Evolutionary conservation across 2,797 vertebrate species (phyloP).

Genomic region (Poeciliopsis paucimaculata): DNA sequence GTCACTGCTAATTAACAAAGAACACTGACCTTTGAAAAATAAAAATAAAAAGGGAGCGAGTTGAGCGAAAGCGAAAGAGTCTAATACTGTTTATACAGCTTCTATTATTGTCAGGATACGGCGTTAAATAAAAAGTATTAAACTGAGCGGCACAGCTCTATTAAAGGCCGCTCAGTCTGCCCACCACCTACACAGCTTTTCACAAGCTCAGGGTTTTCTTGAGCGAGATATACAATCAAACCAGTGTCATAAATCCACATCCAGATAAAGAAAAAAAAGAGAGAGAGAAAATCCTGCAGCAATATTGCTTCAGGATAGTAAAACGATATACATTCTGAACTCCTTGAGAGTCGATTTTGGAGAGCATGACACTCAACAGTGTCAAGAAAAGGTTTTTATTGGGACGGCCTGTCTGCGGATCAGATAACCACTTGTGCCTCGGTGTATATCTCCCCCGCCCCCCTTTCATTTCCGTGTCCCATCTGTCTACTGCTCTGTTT

Average conservation of each 20-base stretch:
- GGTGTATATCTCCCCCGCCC: background rate
- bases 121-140: conserved; percentile 39
- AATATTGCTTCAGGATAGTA: conserved; percentile 13
- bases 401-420: conserved; percentile 13
- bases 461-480: conserved; percentile 17
- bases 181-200: conserved; percentile 30
- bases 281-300: conserved; percentile 15
- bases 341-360: conserved; percentile 27
- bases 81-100: conserved; percentile 36
- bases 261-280: background rate
- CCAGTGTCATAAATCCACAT: conserved; percentile 52
- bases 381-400: conserved; percentile 41
- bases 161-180: conserved; percentile 24
- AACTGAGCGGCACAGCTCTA: conserved; percentile 31
- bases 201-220: conserved; percentile 45
- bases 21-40: conserved; percentile 62
- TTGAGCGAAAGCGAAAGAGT: conserved; percentile 34
- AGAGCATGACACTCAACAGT: conserved; percentile 30
- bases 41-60: conserved; percentile 18
- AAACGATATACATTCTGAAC: conserved; percentile 6
- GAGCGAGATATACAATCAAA: conserved; percentile 51
- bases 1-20: conserved; percentile 61
- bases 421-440: conserved; percentile 21
- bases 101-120: conserved; percentile 41
- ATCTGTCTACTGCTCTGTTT: conserved; percentile 41